A percentile compares a stretch with the other conserved stretches of the same genome.
Evolutionary conservation across 1,140 invertebrate species (phyloP).

Genomic region (Neodiprion pinetum): DNA sequence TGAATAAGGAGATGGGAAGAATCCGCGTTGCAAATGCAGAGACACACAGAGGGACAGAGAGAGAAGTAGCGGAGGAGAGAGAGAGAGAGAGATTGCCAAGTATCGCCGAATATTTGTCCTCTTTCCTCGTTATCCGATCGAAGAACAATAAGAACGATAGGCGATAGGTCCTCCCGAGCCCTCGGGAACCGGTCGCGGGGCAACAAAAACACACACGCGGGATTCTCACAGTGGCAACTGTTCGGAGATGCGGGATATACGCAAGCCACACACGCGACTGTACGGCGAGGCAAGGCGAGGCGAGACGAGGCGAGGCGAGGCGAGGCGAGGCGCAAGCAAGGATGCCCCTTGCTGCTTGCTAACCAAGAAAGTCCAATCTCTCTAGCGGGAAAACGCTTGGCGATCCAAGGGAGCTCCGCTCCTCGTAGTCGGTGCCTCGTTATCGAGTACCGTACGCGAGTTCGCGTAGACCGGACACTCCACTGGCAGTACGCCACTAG

Average conservation of each 20-base stretch:
- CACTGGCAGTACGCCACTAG: slow-evolving; percentile 1
- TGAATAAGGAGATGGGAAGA: slow-evolving; percentile 2
- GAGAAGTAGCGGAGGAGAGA: neutral
- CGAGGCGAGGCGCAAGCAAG: too few species aligned
- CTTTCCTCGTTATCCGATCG: neutral
- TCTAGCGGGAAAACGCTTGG: too few species aligned
- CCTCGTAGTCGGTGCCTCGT: neutral
- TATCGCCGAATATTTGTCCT: too few species aligned
- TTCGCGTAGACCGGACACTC: slow-evolving; percentile 16
- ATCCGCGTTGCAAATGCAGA: slow-evolving; percentile 20
- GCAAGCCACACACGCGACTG: neutral
- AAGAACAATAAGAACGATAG: slow-evolving; percentile 9
- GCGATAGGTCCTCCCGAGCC: neutral
- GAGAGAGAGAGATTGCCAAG: neutral
- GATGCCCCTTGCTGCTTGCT: too few species aligned
- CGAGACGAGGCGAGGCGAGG: too few species aligned
- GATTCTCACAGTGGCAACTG: slow-evolving; percentile 20
- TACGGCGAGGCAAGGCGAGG: too few species aligned
- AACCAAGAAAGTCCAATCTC: too few species aligned
- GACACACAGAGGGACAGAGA: slow-evolving; percentile 11
- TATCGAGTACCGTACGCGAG: neutral
- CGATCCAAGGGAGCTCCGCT: neutral
- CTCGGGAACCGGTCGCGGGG: slow-evolving; percentile 6
- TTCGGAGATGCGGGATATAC: slow-evolving; percentile 33
- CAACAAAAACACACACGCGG: slow-evolving; percentile 12